Evolutionary conservation across 53 echinoderm and acorn worm species (phyloP).

Genomic region (Temnopleurus reevesii): DNA sequence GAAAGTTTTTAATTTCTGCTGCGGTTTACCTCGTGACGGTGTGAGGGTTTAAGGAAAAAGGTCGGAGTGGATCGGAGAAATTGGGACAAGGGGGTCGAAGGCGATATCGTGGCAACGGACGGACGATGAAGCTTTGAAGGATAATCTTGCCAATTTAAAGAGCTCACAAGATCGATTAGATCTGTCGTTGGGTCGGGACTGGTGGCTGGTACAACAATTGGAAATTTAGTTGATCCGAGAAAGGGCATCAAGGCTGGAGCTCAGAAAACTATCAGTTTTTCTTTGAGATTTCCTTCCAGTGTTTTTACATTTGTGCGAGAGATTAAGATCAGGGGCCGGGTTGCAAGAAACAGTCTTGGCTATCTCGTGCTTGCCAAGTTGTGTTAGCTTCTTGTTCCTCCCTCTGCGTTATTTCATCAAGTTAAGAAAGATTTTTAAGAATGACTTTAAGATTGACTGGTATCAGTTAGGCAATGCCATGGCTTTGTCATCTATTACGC

Average conservation of each 20-base stretch:
- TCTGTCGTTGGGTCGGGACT: slow-evolving; percentile 28
- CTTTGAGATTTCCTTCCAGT: background rate
- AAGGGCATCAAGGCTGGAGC: background rate
- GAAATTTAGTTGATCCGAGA: background rate
- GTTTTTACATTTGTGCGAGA: slow-evolving; percentile 26
- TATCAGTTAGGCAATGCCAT: too few relatives aligned
- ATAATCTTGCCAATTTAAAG: slow-evolving; percentile 6
- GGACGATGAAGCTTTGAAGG: background rate
- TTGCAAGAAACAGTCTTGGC: too few relatives aligned
- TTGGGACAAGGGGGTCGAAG: slow-evolving; percentile 39
- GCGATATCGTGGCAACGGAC: background rate
- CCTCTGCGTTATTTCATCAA: too few relatives aligned
- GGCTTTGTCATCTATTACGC: too few relatives aligned
- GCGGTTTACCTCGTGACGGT: background rate
- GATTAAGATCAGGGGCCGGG: too few relatives aligned
- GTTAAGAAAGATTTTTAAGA: too few relatives aligned
- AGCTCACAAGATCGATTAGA: slow-evolving; percentile 27
- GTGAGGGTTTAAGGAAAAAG: slow-evolving; percentile 1
- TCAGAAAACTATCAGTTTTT: slow-evolving; percentile 8
- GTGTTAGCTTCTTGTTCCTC: too few relatives aligned
- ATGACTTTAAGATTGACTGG: too few relatives aligned
- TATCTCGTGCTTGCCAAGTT: too few relatives aligned
- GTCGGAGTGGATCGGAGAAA: slow-evolving; percentile 7
- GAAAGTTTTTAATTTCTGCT: background rate
- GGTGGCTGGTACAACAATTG: slow-evolving; percentile 26